Base-by-base conservation (phyloP, 64 coral and sea anemone genomes). In the Pachyseris speciosa region DNA sequence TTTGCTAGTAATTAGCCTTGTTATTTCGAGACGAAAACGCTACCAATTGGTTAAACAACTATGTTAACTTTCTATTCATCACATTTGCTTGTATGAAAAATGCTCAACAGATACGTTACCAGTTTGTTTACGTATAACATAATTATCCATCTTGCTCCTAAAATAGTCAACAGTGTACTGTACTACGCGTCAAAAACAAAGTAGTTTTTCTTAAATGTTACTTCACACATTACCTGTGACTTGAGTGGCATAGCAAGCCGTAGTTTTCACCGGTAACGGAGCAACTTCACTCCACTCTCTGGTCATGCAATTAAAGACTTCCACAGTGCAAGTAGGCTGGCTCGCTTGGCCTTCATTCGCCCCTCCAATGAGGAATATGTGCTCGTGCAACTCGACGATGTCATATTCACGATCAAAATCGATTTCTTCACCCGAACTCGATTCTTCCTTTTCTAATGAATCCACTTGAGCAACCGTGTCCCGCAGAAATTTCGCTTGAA, bases 301-400 rank as follows among this genome's bases (percentile, higher is more conserved):
- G 0, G 69, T 81, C 22, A 28, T 42, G 39, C 83, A 81, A 44
- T 98, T 83, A 15, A 87, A 98, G 3, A 74, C 92, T 67, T 94
- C 83, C 0, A 91, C 92, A 5, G 74, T 87, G 16, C 72, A 57
- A 81, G 64, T 43, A 0, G 80, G 91, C 4, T 93, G 91, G 40
- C 50, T 83, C 1, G 58, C 83, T 17, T 59, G 69, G 12, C 83
- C 67, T n/a, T 94, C 95, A 19, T 69, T 66, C 7, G 92, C 87
- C 32, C 95, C 95, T 24, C 95, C 95, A 25, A 98, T 74, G 11
- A 98, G 33, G 31, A 98, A 75, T 19, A 98, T 74, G 36, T 84
- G 67, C 9, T 98, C 86, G 7, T 84, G 91, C 27, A 98, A 58
- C 22, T 98, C 95, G 19, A 98, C 59, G 27, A 98, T 94, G 9